Conservation (phyloP, 1,140 invertebrate genomes). For the Gyrodactylus salaris region DNA sequence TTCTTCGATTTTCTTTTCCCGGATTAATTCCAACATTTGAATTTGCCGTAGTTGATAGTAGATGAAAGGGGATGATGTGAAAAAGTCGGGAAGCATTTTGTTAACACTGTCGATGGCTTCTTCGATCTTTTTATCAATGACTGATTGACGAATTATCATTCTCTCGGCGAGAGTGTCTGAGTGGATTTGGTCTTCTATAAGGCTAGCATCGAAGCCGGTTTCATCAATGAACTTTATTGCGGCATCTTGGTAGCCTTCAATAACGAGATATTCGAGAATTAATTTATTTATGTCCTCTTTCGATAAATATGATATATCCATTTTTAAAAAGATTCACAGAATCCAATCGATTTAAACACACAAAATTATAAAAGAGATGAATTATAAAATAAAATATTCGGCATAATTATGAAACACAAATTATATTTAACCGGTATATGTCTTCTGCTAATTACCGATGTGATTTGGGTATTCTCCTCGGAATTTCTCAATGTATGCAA, state of each 20-base stretch:
- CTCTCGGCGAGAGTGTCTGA: constrained; percentile 56
- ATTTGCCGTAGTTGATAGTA: constrained; percentile 69
- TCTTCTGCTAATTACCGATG: background rate
- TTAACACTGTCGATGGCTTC: constrained; percentile 70
- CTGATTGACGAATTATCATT: constrained; percentile 62
- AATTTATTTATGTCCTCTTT: constrained; percentile 1
- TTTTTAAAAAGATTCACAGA: background rate
- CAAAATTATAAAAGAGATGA: too few relatives aligned
- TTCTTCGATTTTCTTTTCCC: constrained; percentile 55
- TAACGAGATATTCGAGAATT: constrained; percentile 12
- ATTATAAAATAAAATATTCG: too few relatives aligned
- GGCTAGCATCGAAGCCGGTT: constrained; percentile 46
- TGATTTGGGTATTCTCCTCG: background rate
- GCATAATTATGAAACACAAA: too few relatives aligned
- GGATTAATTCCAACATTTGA: constrained; percentile 64
- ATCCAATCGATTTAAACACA: too few relatives aligned
- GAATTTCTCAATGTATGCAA: background rate
- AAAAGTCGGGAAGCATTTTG: constrained; percentile 56
- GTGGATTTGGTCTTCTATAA: constrained; percentile 25
- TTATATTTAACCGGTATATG: background rate
- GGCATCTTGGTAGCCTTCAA: constrained; percentile 85
- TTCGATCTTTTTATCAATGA: constrained; percentile 39
- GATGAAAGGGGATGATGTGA: constrained; percentile 68
- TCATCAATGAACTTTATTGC: constrained; percentile 80
- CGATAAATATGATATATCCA: background rate